Evolutionary conservation across 2,113 vertebrate genomes (phyloP).

Genomic region (Melanostigma gelatinosum): DNA sequence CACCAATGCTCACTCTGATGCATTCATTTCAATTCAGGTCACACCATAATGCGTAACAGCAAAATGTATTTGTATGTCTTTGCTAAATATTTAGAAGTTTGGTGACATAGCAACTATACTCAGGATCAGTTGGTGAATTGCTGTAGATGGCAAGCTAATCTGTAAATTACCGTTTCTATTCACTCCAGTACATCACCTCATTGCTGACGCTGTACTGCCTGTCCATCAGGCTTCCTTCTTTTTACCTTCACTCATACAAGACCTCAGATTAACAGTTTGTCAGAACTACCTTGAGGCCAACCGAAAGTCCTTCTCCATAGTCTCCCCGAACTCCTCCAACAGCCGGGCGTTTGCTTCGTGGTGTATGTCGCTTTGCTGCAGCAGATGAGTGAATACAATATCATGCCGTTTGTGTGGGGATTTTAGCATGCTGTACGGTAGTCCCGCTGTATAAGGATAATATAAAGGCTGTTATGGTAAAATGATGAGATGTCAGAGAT

Average conservation of each 20-base stretch:
- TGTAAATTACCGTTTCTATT: neutral
- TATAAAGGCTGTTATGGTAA: conserved; percentile 21
- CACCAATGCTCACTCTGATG: neutral
- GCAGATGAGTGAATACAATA: neutral
- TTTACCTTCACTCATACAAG: no score
- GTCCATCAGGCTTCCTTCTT: no score
- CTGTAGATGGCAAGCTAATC: neutral
- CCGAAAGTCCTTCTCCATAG: no score
- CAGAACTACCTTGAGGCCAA: neutral
- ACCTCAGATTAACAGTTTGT: neutral
- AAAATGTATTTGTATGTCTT: neutral
- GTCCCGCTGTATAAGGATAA: neutral
- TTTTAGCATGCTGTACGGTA: neutral
- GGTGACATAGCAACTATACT: neutral
- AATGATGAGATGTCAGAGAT: conserved; percentile 33
- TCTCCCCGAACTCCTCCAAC: no score
- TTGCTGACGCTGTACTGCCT: no score
- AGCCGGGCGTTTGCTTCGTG: neutral
- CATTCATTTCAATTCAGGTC: neutral
- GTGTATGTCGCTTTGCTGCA: neutral
- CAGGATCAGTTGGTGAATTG: neutral
- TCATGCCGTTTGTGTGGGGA: neutral
- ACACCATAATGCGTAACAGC: neutral
- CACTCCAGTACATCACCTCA: no score
- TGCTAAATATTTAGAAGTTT: neutral